Conservation (phyloP, 2,888 invertebrate genomes). For the Gryllus longicercus region DNA sequence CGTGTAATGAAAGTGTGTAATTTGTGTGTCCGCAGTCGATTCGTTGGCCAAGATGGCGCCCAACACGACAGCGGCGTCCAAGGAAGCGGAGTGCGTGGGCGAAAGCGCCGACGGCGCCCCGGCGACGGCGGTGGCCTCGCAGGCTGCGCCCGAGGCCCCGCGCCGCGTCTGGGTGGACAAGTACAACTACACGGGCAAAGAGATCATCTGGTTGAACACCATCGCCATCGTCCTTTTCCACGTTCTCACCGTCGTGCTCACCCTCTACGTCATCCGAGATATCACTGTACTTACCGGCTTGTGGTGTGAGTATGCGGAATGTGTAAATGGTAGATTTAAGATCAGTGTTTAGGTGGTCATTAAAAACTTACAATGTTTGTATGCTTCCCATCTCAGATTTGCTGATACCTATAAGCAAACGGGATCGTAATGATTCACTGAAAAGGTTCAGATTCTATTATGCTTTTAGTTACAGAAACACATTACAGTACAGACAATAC, state of each 20-base stretch:
- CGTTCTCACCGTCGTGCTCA: not conserved
- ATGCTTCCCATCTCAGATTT: too few relatives aligned
- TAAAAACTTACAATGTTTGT: too few relatives aligned
- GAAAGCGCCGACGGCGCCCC: not conserved
- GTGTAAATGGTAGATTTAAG: too few relatives aligned
- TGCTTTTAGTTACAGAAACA: too few relatives aligned
- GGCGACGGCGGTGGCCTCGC: not conserved
- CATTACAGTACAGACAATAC: too few relatives aligned
- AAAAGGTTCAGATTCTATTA: too few relatives aligned
- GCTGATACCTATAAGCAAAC: too few relatives aligned
- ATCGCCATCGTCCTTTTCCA: not conserved
- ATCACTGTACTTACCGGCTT: not conserved
- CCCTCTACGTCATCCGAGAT: not conserved
- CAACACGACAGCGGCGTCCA: not conserved
- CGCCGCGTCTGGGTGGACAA: not conserved
- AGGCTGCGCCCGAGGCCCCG: not conserved
- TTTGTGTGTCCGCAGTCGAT: too few relatives aligned
- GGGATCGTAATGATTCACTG: too few relatives aligned
- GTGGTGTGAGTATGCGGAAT: not conserved
- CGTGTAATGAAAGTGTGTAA: too few relatives aligned
- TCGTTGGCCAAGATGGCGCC: not conserved
- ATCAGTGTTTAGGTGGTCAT: too few relatives aligned
- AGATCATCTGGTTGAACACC: constrained; percentile 1
- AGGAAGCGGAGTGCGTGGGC: not conserved
- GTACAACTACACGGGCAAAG: not conserved